Evolutionary conservation across 64 coral and sea anemone species (phyloP).

Genomic region (Montipora capricornis): DNA sequence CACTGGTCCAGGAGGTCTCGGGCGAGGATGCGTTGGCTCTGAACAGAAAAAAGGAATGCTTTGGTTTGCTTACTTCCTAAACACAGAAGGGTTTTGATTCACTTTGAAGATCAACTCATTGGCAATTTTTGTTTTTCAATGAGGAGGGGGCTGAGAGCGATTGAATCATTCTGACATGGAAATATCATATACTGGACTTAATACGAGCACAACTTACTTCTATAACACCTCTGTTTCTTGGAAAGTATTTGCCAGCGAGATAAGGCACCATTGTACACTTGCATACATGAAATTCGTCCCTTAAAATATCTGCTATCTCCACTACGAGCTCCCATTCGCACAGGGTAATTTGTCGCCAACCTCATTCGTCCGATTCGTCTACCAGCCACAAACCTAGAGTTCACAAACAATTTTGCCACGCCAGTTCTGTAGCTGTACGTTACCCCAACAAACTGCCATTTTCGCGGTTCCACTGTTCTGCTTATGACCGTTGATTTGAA

Average conservation of each 20-base stretch:
- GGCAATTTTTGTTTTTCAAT: too few species aligned
- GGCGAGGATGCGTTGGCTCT: background rate
- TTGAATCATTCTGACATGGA: too few species aligned
- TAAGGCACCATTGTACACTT: constrained; percentile 67
- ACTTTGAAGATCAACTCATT: too few species aligned
- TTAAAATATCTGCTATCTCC: constrained; percentile 38
- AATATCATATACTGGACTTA: too few species aligned
- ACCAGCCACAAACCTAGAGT: constrained; percentile 15
- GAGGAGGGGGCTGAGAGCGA: too few species aligned
- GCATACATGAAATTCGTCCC: constrained; percentile 74
- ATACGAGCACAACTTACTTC: constrained; percentile 8
- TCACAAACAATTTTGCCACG: constrained; percentile 55
- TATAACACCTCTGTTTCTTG: constrained; percentile 66
- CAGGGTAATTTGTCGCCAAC: constrained; percentile 43
- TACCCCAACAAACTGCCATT: constrained; percentile 74
- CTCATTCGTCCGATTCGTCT: constrained; percentile 33
- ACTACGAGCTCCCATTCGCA: constrained; percentile 40
- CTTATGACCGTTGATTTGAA: constrained; percentile 19
- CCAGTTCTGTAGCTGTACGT: constrained; percentile 48
- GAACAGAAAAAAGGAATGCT: background rate
- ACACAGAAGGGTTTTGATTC: too few species aligned
- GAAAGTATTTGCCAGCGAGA: constrained; percentile 54
- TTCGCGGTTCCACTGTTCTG: constrained; percentile 15
- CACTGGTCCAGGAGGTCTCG: constrained; percentile 4
- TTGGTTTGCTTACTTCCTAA: background rate